phyloP scores from a whole-genome alignment of 2,888 invertebrate species.

The Chamaedrilus cognettii region DNA sequence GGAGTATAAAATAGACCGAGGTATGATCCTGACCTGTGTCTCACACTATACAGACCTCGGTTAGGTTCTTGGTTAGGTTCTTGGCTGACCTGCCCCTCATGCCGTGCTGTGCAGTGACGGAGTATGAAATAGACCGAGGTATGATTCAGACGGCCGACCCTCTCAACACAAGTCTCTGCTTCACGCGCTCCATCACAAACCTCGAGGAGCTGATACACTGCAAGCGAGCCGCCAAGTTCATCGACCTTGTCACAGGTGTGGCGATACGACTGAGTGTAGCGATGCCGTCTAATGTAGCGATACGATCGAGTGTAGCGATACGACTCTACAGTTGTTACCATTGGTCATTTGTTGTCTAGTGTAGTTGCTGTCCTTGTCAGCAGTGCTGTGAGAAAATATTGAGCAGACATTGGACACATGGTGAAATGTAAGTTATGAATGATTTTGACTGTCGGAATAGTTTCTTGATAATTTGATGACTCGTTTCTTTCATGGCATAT shows the following conservation, averaged over 20 bases:
- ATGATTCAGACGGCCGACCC: slow-evolving; percentile 28
- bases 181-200: slow-evolving; percentile 32
- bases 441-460: too few species aligned
- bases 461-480: too few species aligned
- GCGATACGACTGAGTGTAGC: too few species aligned
- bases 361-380: too few species aligned
- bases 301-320: too few species aligned
- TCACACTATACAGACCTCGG: neutral
- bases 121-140: slow-evolving; percentile 37
- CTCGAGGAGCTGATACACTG: slow-evolving; percentile 27
- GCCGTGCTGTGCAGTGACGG: slow-evolving; percentile 39
- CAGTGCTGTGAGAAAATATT: too few species aligned
- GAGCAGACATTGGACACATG: too few species aligned
- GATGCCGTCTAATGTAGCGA: too few species aligned
- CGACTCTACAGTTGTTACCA: too few species aligned
- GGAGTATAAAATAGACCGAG: neutral
- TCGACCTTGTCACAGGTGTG: slow-evolving; percentile 30
- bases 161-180: slow-evolving; percentile 29
- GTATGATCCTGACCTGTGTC: neutral
- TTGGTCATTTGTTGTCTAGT: too few species aligned
- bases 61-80: neutral
- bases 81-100: neutral
- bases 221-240: slow-evolving; percentile 25
- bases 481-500: too few species aligned
- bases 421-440: too few species aligned